Percentiles rank a stretch among this genome's conserved stretches.
Evolutionary conservation across 2,113 vertebrate genomes (phyloP).

Genomic region (Cephalopholis sonnerati): DNA sequence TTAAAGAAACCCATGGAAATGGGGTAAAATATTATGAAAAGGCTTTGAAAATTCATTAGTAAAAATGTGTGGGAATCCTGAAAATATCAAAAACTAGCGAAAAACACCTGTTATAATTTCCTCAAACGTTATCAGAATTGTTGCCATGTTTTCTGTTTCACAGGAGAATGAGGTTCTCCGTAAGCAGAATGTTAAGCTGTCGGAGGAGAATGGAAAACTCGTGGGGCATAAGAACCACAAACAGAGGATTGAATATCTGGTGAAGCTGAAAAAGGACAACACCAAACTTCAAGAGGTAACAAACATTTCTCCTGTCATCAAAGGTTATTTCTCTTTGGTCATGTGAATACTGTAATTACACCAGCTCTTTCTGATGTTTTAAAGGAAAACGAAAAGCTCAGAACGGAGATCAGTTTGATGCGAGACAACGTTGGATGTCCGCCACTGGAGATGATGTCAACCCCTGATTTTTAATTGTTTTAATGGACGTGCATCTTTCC

Average conservation of each 20-base stretch:
- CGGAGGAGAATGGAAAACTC: slow-evolving; percentile 95
- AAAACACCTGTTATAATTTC: neutral
- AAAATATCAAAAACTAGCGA: neutral
- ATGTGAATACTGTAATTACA: neutral
- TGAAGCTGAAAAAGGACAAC: slow-evolving; percentile 95
- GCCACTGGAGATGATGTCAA: slow-evolving; percentile 36
- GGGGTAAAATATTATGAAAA: no score
- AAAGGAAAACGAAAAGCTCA: slow-evolving; percentile 90
- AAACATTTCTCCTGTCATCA: neutral
- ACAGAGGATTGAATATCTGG: slow-evolving; percentile 96
- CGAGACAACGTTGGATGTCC: slow-evolving; percentile 48
- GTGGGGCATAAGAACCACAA: slow-evolving; percentile 95
- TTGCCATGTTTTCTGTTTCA: slow-evolving; percentile 34
- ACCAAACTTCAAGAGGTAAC: slow-evolving; percentile 91
- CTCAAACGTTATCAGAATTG: neutral
- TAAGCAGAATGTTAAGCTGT: slow-evolving; percentile 89
- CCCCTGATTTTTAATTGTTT: slow-evolving; percentile 10
- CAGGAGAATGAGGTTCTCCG: slow-evolving; percentile 91
- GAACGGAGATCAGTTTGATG: slow-evolving; percentile 83
- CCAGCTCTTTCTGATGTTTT: slow-evolving; percentile 35
- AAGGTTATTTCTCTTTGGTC: neutral
- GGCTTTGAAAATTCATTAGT: no score
- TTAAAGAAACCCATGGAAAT: no score
- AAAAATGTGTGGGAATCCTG: no score
- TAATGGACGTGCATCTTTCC: neutral